Percentiles rank a stretch among this genome's conserved stretches.
phyloP scores from a whole-genome alignment of 2,113 vertebrate species.

The Pelecanoides urinatrix region DNA sequence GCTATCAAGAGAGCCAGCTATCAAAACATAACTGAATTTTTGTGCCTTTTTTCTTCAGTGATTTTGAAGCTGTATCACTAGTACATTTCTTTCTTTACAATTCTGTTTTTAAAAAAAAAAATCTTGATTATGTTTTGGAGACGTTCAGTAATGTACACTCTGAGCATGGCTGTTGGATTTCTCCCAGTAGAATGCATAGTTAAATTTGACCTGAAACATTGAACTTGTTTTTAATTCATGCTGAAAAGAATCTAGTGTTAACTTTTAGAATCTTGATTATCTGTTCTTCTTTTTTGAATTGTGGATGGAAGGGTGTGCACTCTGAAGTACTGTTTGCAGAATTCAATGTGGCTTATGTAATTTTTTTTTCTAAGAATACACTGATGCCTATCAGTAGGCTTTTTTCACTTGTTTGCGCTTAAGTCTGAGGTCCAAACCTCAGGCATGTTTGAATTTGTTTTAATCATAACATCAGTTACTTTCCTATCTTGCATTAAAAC shows the following conservation, averaged over 20 bases:
- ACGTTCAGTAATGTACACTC: not conserved
- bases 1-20: not conserved
- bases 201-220: not conserved
- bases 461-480: not conserved
- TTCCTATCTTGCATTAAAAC: not conserved
- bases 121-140: not conserved
- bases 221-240: not conserved
- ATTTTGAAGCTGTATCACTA: not conserved
- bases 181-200: not conserved
- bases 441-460: not conserved
- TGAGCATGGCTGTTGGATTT: not conserved
- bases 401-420: rapidly evolving
- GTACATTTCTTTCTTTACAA: not conserved
- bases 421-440: not conserved
- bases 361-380: not conserved
- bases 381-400: not conserved
- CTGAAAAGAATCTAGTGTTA: not conserved
- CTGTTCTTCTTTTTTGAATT: not conserved
- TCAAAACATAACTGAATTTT: not conserved
- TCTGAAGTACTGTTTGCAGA: not conserved
- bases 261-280: not conserved
- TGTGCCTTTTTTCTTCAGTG: not conserved
- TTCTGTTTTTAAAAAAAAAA: not conserved
- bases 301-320: not conserved
- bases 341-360: not conserved